Conservation (phyloP, 2,113 vertebrate species). For the Perca flavescens region DNA sequence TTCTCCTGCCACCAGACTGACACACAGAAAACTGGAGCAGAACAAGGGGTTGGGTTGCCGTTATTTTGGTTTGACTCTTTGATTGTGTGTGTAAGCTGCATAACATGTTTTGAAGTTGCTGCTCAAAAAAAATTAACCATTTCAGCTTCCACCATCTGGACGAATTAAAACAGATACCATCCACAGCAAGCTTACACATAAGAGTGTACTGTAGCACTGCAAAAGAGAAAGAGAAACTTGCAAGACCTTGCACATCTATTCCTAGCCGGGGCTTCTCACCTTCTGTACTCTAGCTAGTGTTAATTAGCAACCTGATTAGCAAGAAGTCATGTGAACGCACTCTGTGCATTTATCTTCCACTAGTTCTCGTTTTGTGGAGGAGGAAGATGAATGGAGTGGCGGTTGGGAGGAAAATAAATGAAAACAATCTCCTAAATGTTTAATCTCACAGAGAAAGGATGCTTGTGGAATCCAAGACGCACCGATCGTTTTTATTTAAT, state of each 20-base stretch:
- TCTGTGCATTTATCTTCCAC: constrained; percentile 66
- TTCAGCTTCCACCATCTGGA: constrained; percentile 22
- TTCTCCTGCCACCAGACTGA: constrained; percentile 46
- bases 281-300: constrained; percentile 77
- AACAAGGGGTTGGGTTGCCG: constrained; percentile 10
- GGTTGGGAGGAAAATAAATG: constrained; percentile 41
- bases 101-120: neutral
- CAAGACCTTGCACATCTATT: constrained; percentile 84
- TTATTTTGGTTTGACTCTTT: constrained; percentile 8
- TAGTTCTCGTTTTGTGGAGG: constrained; percentile 52
- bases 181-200: constrained; percentile 31
- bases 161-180: constrained; percentile 48
- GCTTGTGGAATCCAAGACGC: constrained; percentile 47
- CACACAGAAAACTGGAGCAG: constrained; percentile 35
- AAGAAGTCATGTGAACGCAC: constrained; percentile 69
- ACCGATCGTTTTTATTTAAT: constrained; percentile 60
- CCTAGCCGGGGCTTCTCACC: constrained; percentile 80
- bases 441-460: constrained; percentile 50
- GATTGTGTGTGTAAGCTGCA: neutral
- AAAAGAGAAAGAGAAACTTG: constrained; percentile 53
- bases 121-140: neutral
- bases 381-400: constrained; percentile 32
- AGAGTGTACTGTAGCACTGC: constrained; percentile 24
- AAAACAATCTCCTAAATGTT: constrained; percentile 67
- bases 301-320: constrained; percentile 83